Conservation (phyloP, 2,888 invertebrate species). For the Ypsolopha scabrella region DNA sequence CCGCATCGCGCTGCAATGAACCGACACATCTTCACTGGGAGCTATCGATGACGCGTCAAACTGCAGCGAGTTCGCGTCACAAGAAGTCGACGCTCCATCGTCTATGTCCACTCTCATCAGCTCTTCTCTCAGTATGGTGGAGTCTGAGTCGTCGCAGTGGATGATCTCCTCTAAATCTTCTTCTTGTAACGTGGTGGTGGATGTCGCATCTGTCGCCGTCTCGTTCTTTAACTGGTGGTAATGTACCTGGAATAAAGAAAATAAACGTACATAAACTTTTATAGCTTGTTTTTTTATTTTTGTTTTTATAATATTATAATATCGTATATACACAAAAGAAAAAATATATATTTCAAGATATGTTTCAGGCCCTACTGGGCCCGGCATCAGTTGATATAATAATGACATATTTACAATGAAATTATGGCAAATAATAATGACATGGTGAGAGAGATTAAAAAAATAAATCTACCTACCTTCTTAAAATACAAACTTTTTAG, state of each 20-base stretch:
- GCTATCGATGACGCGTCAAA: constrained; percentile 43
- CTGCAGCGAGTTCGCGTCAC: constrained; percentile 41
- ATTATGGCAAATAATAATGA: too few relatives aligned
- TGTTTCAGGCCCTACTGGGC: too few relatives aligned
- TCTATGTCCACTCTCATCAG: background rate
- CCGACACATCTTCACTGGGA: constrained; percentile 39
- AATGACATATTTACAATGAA: too few relatives aligned
- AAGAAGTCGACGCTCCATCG: constrained; percentile 42
- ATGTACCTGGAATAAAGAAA: constrained; percentile 22
- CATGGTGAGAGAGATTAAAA: too few relatives aligned
- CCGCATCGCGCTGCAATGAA: constrained; percentile 44
- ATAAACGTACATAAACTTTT: too few relatives aligned
- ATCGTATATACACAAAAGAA: too few relatives aligned
- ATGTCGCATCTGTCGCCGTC: constrained; percentile 29
- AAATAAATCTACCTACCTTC: too few relatives aligned
- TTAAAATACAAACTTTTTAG: too few relatives aligned
- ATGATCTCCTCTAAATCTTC: constrained; percentile 17
- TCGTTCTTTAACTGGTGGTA: constrained; percentile 35
- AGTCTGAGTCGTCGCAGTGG: background rate
- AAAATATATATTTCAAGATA: too few relatives aligned
- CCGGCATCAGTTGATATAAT: too few relatives aligned
- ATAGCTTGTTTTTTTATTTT: too few relatives aligned
- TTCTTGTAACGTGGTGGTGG: constrained; percentile 31
- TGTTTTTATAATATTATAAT: too few relatives aligned
- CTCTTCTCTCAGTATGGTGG: background rate